phyloP scores from a whole-genome alignment of 92 coral and sea anemone species.

The Galaxea fascicularis region DNA sequence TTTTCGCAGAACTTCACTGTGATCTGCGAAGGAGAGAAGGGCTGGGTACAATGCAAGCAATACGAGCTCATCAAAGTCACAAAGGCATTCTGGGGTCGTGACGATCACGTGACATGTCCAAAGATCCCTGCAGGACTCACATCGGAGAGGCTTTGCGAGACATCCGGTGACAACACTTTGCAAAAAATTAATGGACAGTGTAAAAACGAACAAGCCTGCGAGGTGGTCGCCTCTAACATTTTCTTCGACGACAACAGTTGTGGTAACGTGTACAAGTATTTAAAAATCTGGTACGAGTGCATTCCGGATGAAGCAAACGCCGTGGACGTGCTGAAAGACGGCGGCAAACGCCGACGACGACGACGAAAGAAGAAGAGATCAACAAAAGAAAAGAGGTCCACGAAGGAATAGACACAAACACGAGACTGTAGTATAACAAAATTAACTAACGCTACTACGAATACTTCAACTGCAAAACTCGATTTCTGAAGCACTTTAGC shows the following conservation, averaged over 20 bases:
- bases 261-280: constrained; percentile 98
- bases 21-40: constrained; percentile 99
- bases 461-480: constrained; percentile 51
- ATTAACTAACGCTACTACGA: constrained; percentile 50
- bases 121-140: constrained; percentile 96
- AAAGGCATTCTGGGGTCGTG: constrained; percentile 99
- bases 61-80: constrained; percentile 99
- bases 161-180: constrained; percentile 76
- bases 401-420: constrained; percentile 61
- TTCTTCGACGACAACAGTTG: constrained; percentile 99
- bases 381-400: constrained; percentile 95
- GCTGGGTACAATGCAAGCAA: constrained; percentile 99
- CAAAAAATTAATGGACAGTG: constrained; percentile 94
- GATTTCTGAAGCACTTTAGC: constrained; percentile 65
- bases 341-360: constrained; percentile 95
- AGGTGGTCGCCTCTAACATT: constrained; percentile 98
- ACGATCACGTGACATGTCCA: constrained; percentile 99
- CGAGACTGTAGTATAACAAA: constrained; percentile 55
- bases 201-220: constrained; percentile 99
- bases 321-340: constrained; percentile 96
- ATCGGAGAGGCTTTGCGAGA: constrained; percentile 91
- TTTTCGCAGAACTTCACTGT: constrained; percentile 95
- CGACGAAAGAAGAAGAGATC: constrained; percentile 97
- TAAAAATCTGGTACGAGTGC: constrained; percentile 99
- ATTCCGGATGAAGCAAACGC: constrained; percentile 98